phyloP scores from a whole-genome alignment of 2,113 vertebrate species.

The Prionailurus viverrinus region DNA sequence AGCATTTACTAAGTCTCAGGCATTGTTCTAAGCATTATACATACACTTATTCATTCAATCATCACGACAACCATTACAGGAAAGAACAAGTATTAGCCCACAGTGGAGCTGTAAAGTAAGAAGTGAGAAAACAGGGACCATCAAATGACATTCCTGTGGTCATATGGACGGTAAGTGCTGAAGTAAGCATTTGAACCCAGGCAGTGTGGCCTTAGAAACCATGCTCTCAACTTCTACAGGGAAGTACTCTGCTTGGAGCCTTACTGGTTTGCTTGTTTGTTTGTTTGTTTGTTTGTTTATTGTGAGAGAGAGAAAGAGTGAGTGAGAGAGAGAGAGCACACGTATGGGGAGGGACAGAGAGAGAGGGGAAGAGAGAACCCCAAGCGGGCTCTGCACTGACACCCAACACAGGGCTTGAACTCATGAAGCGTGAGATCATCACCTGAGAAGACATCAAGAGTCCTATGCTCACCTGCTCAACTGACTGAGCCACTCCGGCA shows the following conservation, averaged over 20 bases:
- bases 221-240: background rate
- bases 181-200: background rate
- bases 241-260: background rate
- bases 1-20: background rate
- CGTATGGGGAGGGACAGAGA: too few species aligned
- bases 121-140: background rate
- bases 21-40: background rate
- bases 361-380: too few species aligned
- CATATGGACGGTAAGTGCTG: background rate
- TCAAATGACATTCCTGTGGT: background rate
- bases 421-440: too few species aligned
- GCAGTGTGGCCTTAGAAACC: background rate
- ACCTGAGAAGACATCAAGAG: too few species aligned
- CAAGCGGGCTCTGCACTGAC: too few species aligned
- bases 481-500: too few species aligned
- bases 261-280: background rate
- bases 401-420: too few species aligned
- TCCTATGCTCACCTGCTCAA: too few species aligned
- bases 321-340: too few species aligned
- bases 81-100: background rate
- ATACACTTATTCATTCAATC: background rate
- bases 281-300: too few species aligned
- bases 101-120: background rate
- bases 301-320: too few species aligned
- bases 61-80: background rate